Base-by-base conservation (phyloP, 2,113 vertebrate genomes). In the Piprites chloris region DNA sequence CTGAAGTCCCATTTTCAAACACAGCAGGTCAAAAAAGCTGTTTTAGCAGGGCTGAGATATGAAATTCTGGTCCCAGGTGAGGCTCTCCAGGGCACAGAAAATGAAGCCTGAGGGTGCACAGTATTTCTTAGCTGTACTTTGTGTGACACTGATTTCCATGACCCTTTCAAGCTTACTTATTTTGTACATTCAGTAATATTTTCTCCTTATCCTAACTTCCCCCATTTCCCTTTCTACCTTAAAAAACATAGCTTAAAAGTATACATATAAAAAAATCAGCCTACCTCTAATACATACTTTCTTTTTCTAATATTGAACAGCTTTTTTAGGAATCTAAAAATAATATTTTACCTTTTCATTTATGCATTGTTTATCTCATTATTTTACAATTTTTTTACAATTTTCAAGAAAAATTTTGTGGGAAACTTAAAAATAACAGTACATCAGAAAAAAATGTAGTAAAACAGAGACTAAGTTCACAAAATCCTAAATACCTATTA, bases 1-100 rank as follows among this genome's bases (percentile, higher is more conserved):
- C 83, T 63, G 63, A 88, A 26, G 56, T 85, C 44, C 69, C 27
- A 30, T 87, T 96, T 96, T 93, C 87, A 89, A 80, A 79, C 59
- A 53, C 74, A 91, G 53, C 50, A 71, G 37, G 73, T 94, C 73
- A 85, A 91, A 85, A 96, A 78, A 89, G 6, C 66, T 79, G 39
- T 49, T 89, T 95, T 85, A 85, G 17, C 4, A 23, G 21, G 42
- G n/a, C 19, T 39, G 72, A 90, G 71, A 63, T 67, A 79, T 8
- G 9, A 89, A 78, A 81, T 47, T 66, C 5, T 52, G 28, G 75
- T 81, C 63, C 41, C 67, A 80, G 39, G 37, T 81, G 76, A 72
- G 47, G 52, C 21, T 75, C 59, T 82, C 59, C 50, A 71, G 44
- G 73, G 15, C 87, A 80, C 33, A 33, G 33, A 79, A 87, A 55